Base-by-base conservation (phyloP, 2,888 invertebrate genomes). In the Glaucopsyche alexis region DNA sequence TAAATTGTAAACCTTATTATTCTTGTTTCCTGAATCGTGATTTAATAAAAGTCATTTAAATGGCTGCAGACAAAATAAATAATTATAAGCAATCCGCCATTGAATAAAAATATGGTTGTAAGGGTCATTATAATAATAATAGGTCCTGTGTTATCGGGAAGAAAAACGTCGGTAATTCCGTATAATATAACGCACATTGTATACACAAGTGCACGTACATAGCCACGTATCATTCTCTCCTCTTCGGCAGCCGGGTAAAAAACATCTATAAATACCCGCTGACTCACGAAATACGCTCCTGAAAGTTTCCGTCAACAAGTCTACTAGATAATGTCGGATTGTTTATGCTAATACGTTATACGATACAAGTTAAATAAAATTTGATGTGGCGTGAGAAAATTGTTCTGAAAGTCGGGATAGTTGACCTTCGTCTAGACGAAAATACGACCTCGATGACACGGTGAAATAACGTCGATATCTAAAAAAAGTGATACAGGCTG, bases 251-350 rank as follows among this genome's bases (percentile, higher is more conserved):
- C 47, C 13, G 11, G 69, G 47, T 69, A 47, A 72, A 71, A 77
- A 75, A 75, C 71, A 73, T 73, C 74, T 71, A 74, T 74, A 75
- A 74, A 75, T 74, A 75, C 60, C 73, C 42, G 16, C 70, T 74
- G 76, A 76, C 52, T 76, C 74, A 77, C 49, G 7, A 70, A 52
- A 71, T 73, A 55, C 52, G 72, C 72, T 72, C 73, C 67, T 67
- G 60, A 67, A 75, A 73, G 72, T 74, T 29, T 72, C 74, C 70
- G 69, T 65, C 73, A 75, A 71, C 71, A 45, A 14, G 14, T 64
- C 47, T 69, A 49, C 69, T 69, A 69, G 69, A 69, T 69, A 69
- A 67, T 67, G 71, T 45, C 64, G 45, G 52, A 16, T 42, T 71
- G 71, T 71, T 29, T 71, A 64, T 45, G 64, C 60, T 45, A 64